Conservation (phyloP, 1,140 invertebrate genomes). For the Zaprionus inermis region DNA sequence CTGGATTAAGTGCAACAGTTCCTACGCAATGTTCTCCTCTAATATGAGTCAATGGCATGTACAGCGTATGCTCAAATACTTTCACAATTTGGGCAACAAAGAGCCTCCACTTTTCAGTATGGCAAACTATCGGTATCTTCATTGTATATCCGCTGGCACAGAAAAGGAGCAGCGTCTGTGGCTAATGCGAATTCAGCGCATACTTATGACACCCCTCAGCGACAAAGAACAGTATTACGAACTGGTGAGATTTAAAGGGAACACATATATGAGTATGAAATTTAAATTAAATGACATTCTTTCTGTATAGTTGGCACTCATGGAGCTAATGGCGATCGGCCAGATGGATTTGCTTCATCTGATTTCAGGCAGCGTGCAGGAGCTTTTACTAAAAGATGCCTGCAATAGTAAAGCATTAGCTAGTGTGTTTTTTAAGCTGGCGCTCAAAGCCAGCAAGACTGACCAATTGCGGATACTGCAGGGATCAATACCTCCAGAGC, state of each 20-base stretch:
- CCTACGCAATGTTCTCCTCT: slow-evolving; percentile 50
- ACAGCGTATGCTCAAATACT: slow-evolving; percentile 55
- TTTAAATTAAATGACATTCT: neutral
- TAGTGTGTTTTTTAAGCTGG: slow-evolving; percentile 43
- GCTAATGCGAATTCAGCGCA: slow-evolving; percentile 31
- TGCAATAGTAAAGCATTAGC: slow-evolving; percentile 16
- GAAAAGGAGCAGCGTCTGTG: slow-evolving; percentile 31
- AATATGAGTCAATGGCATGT: slow-evolving; percentile 51
- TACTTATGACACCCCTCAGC: slow-evolving; percentile 7
- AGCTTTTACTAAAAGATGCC: neutral
- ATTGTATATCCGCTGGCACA: slow-evolving; percentile 11
- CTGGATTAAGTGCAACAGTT: slow-evolving; percentile 54
- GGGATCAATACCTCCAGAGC: neutral
- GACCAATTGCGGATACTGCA: slow-evolving; percentile 40
- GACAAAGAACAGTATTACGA: slow-evolving; percentile 56
- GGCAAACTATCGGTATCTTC: slow-evolving; percentile 41
- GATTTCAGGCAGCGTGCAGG: slow-evolving; percentile 10
- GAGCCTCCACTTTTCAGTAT: slow-evolving; percentile 17
- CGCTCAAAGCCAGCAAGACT: neutral
- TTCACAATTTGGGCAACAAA: slow-evolving; percentile 29
- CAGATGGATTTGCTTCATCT: slow-evolving; percentile 33
- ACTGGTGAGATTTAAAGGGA: slow-evolving; percentile 34
- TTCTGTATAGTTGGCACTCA: slow-evolving; percentile 23
- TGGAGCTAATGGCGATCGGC: slow-evolving; percentile 37
- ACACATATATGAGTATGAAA: neutral